phyloP scores from a whole-genome alignment of 2,113 vertebrate genomes.

The Nipponia nippon region DNA sequence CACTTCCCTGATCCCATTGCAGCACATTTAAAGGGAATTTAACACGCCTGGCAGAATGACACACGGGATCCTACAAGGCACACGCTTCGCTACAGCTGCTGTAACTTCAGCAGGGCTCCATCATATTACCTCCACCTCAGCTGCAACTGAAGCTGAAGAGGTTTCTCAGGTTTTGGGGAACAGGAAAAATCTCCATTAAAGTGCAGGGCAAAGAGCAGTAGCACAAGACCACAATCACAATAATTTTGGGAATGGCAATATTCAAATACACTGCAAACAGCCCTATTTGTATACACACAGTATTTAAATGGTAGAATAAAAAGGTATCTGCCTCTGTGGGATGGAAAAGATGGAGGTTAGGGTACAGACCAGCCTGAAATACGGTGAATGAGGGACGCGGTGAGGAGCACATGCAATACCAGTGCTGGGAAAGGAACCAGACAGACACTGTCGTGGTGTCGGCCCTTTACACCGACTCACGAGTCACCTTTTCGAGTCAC shows the following conservation, averaged over 20 bases:
- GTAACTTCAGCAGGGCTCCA: background rate
- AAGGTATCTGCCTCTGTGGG: background rate
- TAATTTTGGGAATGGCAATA: background rate
- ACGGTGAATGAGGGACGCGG: background rate
- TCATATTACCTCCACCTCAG: background rate
- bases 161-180: background rate
- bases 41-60: rapidly evolving
- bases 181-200: background rate
- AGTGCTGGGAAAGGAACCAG: background rate
- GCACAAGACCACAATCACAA: background rate
- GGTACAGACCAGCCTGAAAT: background rate
- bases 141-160: background rate
- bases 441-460: too few relatives aligned
- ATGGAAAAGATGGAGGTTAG: background rate
- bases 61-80: background rate
- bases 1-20: background rate
- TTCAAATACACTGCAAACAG: background rate
- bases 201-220: background rate
- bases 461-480: background rate
- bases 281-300: background rate
- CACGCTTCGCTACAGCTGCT: background rate
- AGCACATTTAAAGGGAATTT: background rate
- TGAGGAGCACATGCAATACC: background rate
- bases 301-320: background rate
- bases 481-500: background rate